Evolutionary conservation across 2,113 vertebrate species (phyloP), one percentile per base, ranked within the genome.

Genomic region (Carlito syrichta): DNA sequence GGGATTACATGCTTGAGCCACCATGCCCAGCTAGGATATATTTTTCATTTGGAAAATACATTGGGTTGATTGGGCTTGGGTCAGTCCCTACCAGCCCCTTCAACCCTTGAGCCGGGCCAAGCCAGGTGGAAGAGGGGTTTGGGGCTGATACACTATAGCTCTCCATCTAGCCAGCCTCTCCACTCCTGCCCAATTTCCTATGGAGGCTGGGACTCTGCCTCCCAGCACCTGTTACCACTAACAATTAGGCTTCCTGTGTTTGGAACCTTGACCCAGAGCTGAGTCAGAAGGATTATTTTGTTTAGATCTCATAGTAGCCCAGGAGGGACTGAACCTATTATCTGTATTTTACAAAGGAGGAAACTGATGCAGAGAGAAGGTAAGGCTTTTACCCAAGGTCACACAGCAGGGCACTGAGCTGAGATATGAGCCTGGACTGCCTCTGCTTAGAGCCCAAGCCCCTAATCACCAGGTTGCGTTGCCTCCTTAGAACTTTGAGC

Each of bases 1-100:
- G 58, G 58, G 23, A 60, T 60, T 60, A 60, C 58, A 60, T 20
- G 58, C 58, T 9, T 8, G 58, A 60, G 23, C 58, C 58, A 60
- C 58, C 25, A 25, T 60, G 58, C 58, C 58, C 58, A 60, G 58
- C 58, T 66, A 16, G 32, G 63, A 60, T 62, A 38, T 19, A 78
- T n/a, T 79, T 94, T 95, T 85, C 63, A 79, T 68, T 40, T 85
- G 66, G 68, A 96, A 96, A 96, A 60, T 38, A 68, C 43, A 0
- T 14, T 60, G 74, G 45, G 8, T 35, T 60, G 63, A 50, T 3
- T 54, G 71, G 32, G 23, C 22, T 60, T 63, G 56, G n/a, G 50
- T 91, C 20, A 30, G 56, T 76, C 35, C 8, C 83, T 20, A 81
- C 16, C 35, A 52, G 54, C 50, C 7, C 30, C 35, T 30, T 35